Evolutionary conservation across 2,113 vertebrate genomes (phyloP).

Genomic region (Litocranius walleri): DNA sequence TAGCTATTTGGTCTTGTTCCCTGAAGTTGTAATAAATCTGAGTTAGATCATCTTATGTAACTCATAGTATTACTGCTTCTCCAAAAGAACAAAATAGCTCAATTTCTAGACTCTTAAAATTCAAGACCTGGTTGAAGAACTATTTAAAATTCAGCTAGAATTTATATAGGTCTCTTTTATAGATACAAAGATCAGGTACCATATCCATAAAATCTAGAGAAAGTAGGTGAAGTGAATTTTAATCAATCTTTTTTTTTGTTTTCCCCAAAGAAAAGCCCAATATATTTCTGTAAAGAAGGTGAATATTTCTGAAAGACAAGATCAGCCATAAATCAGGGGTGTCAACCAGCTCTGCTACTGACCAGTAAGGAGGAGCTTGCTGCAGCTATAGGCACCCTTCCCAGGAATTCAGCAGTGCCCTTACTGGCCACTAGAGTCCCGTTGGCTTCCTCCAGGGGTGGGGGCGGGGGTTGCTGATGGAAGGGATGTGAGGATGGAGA

Average conservation of each 20-base stretch:
- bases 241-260: background rate
- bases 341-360: background rate
- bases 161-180: background rate
- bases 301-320: background rate
- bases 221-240: conserved; percentile 40
- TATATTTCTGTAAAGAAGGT: conserved; percentile 4
- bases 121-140: conserved; percentile 41
- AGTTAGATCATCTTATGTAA: background rate
- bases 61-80: conserved; percentile 14
- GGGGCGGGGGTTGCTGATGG: background rate
- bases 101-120: conserved; percentile 46
- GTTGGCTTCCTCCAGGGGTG: background rate
- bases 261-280: background rate
- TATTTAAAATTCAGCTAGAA: conserved; percentile 45
- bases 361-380: background rate
- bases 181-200: conserved; percentile 18
- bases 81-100: conserved; percentile 29
- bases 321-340: background rate
- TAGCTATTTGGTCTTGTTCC: background rate
- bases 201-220: conserved; percentile 28
- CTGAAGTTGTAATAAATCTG: conserved; percentile 4
- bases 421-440: background rate
- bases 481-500: background rate
- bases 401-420: background rate
- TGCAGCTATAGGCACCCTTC: rapidly evolving